Evolutionary conservation across 2,797 vertebrate genomes (phyloP), one percentile per base, ranked within the genome.

Genomic region (Acridotheres tristis): DNA sequence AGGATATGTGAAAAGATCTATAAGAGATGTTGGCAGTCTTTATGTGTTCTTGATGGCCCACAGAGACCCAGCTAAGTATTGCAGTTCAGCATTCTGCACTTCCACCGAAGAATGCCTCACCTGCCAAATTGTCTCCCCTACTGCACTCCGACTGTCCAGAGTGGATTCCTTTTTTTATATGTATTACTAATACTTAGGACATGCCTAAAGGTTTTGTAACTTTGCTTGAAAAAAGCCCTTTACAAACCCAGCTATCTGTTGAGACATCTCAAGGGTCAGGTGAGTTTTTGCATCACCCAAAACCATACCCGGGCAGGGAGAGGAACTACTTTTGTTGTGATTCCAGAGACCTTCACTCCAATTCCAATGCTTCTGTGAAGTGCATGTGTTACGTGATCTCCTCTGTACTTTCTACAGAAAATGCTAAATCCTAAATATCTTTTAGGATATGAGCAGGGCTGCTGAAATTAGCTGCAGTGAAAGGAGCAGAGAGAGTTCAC

Each of bases 21-120:
- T 93, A 92, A 96, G 85, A 93, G 54, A 65, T 65, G 65, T 92
- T 96, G 94, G 88, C 85, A 95, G 95, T 65, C 85, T 92, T 95
- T 93, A 92, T 85, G 65, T 72, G 93, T 74, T 96, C 91, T 71
- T 77, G 87, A 94, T 90, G 90, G 86, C 63, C 94, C 74, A 81
- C 43, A 76, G 95, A 93, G 94, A 87, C 65, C 10, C 53, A 73
- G 72, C 34, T 76, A 93, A 85, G 86, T 87, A 90, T 54, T 82
- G 68, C 75, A 73, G n/a, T 85, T 93, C 89, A 93, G 47, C 48
- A 83, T 50, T 72, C 61, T 71, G 7, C 36, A 50, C 32, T 77
- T 93, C 40, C 53, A 83, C 68, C 75, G 83, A 73, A 92, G 59
- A 94, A 89, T 54, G 53, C 25, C 68, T 76, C 65, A 69, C 71